Percentiles rank a stretch among this genome's conserved stretches.
Evolutionary conservation across 1,140 invertebrate species (phyloP).

Genomic region (Ceratitis capitata): DNA sequence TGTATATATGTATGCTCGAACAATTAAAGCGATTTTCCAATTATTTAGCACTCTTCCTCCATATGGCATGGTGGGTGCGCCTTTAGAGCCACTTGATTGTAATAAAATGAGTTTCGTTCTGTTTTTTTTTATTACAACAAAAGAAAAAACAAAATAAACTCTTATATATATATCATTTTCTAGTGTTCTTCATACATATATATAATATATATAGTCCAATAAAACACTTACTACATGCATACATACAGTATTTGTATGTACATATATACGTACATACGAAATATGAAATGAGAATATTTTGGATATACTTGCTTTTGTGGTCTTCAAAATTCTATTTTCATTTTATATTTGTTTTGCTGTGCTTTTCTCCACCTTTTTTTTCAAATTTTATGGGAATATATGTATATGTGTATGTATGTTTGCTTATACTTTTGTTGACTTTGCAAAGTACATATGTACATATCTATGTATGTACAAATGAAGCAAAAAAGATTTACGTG

Average conservation of each 20-base stretch:
- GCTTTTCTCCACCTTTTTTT: not conserved
- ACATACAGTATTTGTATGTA: not conserved
- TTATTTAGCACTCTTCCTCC: not conserved
- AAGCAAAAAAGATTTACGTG: not conserved
- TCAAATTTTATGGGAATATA: not conserved
- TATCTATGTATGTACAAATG: not conserved
- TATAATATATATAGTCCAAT: no score
- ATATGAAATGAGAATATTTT: not conserved
- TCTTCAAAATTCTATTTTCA: slow-evolving; percentile 26
- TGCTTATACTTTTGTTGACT: not conserved
- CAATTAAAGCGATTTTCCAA: not conserved
- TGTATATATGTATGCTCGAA: not conserved
- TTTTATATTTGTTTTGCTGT: not conserved
- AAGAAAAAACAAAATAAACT: not conserved
- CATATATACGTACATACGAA: not conserved
- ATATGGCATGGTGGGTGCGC: not conserved
- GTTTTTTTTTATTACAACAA: not conserved
- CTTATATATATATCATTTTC: not conserved
- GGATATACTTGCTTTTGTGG: not conserved
- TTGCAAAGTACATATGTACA: not conserved
- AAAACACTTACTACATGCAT: not conserved
- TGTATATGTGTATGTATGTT: not conserved
- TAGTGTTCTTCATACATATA: no score
- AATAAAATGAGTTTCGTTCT: not conserved
- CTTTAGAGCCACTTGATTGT: not conserved